Base-by-base conservation (phyloP, 1,140 invertebrate genomes). In the Goniozus legneri region DNA sequence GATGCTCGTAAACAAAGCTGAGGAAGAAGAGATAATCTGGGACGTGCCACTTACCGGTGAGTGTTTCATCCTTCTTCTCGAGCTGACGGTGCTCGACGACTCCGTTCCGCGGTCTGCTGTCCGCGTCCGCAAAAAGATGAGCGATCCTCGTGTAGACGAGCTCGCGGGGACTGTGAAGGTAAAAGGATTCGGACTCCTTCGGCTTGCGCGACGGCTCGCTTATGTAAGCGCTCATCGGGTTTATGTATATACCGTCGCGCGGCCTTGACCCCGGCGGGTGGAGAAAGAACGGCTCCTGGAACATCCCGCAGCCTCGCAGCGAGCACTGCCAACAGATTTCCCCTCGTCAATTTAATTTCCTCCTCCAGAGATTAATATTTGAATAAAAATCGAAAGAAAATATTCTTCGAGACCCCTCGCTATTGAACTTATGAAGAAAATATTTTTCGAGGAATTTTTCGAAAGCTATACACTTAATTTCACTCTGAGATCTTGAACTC, bases 231-330 rank as follows among this genome's bases (percentile, higher is more conserved):
- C 79, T 82, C 86, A 89, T 89, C 0, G 87, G 87, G 64, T 91
- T 91, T 49, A 89, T 84, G 64, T 89, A 89, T 8, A 89, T 78
- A 0, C 88, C 88, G 64, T 89, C 86, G 43, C 87, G 84, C 1
- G 85, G 85, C 22, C 59, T 71, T 19, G 73, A 59, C 4, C 54
- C 77, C 31, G 54, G 78, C 46, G 52, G 80, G 63, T 78, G 69
- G 60, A 74, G 46, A 62, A 73, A 76, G 33, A 76, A 76, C 41
- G 74, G 74, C 60, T 76, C 73, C 59, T 75, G 74, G 38, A 74
- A 74, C 71, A 75, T 75, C 24, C 68, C 54, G 56, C 71, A 70
- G 53, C 63, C 56, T 20, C 63, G 60, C 20, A 69, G 33, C 15
- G 67, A 69, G 44, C 68, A 75, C 71, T 75, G 57, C 32, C 52